These are phyloP conservation scores for Myotis daubentonii DNA, from an alignment of 2,797 vertebrate species.

Conservation along the genomic window DNA sequence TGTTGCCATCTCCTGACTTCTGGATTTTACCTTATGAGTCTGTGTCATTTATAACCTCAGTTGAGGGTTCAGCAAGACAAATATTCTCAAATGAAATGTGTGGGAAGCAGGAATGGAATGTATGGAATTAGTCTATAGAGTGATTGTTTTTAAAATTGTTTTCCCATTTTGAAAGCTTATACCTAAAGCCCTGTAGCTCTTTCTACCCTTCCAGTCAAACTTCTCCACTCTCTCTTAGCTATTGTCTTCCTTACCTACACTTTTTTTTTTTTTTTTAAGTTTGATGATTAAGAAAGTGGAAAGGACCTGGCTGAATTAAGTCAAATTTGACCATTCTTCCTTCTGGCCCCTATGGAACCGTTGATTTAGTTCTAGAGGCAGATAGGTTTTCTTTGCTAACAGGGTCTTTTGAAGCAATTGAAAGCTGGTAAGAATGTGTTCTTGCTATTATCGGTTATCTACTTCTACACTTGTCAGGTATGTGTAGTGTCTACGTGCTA, in stretches of 20 bases:
- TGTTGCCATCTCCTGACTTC: slow-evolving; percentile 3
- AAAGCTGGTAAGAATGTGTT: neutral
- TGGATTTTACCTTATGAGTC: neutral
- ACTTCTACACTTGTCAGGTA: neutral
- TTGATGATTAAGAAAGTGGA: slow-evolving; percentile 30
- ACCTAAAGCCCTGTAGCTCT: slow-evolving; percentile 50
- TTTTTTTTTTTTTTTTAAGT: slow-evolving; percentile 44
- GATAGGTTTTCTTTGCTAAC: slow-evolving; percentile 27
- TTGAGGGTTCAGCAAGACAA: slow-evolving; percentile 40
- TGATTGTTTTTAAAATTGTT: slow-evolving; percentile 74
- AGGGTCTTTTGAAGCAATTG: slow-evolving; percentile 9
- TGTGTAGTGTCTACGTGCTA: neutral
- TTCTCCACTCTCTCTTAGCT: slow-evolving; percentile 34
- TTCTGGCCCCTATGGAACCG: neutral
- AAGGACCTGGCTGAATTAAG: neutral
- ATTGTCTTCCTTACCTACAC: neutral
- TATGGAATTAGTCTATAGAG: slow-evolving; percentile 35
- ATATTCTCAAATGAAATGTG: neutral
- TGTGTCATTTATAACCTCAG: slow-evolving; percentile 34
- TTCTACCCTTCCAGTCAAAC: slow-evolving; percentile 48
- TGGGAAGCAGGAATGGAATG: slow-evolving; percentile 8
- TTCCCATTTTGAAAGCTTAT: slow-evolving; percentile 75
- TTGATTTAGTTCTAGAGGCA: slow-evolving; percentile 8
- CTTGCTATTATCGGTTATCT: neutral
- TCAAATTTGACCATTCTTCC: neutral